phyloP scores from a whole-genome alignment of 2,113 vertebrate genomes.

The Carettochelys insculpta region DNA sequence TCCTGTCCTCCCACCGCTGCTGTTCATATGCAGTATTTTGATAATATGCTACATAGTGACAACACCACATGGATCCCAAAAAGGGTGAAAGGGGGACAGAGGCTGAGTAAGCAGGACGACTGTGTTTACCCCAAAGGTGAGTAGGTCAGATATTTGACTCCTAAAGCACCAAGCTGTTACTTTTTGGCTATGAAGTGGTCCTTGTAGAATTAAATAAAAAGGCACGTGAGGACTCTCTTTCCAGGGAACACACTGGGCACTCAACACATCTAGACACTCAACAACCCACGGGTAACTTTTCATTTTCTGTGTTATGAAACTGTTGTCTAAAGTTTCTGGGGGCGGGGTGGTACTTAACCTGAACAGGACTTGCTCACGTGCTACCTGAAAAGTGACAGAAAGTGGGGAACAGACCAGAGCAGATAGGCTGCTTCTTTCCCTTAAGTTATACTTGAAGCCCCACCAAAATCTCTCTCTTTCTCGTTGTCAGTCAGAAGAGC shows the following conservation, averaged over 20 bases:
- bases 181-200: neutral
- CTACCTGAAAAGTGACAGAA: neutral
- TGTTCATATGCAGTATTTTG: too few relatives aligned
- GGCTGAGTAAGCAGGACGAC: neutral
- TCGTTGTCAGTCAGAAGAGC: too few relatives aligned
- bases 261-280: accelerated
- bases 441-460: neutral
- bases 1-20: too few relatives aligned
- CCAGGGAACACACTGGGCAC: neutral
- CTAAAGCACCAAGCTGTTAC: accelerated
- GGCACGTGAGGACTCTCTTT: neutral
- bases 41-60: neutral
- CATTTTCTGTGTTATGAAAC: neutral
- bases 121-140: neutral
- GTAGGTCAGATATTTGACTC: neutral
- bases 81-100: neutral
- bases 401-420: neutral
- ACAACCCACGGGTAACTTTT: accelerated
- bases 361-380: neutral
- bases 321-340: neutral
- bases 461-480: neutral
- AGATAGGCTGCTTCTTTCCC: neutral
- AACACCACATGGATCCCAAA: neutral
- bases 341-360: neutral
- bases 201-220: neutral